Conservation (phyloP, 92 coral and sea anemone species). For the Parazoanthus atlanticus region DNA sequence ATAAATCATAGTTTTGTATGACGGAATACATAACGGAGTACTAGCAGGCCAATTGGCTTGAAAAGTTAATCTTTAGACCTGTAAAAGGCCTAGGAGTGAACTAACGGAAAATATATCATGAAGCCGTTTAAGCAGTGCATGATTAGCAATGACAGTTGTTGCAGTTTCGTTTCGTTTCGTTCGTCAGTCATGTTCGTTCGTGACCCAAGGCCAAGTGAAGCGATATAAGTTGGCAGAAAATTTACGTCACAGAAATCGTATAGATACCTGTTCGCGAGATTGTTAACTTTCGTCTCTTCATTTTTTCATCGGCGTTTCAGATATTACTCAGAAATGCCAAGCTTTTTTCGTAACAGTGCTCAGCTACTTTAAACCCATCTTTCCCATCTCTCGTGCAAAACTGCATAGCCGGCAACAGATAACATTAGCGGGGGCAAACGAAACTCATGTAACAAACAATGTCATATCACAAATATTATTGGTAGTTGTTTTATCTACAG, state of each 20-base stretch:
- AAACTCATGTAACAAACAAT: not conserved
- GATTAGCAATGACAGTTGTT: not conserved
- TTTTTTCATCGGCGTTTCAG: not conserved
- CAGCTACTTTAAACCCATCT: not conserved
- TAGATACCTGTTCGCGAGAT: constrained; percentile 45
- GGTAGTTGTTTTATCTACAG: constrained; percentile 25
- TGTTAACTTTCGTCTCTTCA: constrained; percentile 41
- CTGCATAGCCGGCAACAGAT: not conserved
- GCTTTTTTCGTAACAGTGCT: not conserved
- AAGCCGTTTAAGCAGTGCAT: not conserved
- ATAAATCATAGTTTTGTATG: not conserved
- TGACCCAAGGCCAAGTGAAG: not conserved
- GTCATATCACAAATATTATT: constrained; percentile 18
- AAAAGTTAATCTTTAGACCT: not conserved
- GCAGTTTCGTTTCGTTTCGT: not conserved
- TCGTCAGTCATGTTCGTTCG: not conserved
- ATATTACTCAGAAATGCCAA: not conserved
- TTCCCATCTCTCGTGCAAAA: not conserved
- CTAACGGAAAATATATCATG: not conserved
- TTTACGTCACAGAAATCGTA: constrained; percentile 3
- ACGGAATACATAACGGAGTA: not conserved
- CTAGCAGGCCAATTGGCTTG: not conserved
- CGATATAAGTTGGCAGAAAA: not conserved
- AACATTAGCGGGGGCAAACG: constrained; percentile 9
- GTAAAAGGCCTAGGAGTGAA: not conserved